phyloP scores from a whole-genome alignment of 2,797 vertebrate species.

The Caiman crocodilus region DNA sequence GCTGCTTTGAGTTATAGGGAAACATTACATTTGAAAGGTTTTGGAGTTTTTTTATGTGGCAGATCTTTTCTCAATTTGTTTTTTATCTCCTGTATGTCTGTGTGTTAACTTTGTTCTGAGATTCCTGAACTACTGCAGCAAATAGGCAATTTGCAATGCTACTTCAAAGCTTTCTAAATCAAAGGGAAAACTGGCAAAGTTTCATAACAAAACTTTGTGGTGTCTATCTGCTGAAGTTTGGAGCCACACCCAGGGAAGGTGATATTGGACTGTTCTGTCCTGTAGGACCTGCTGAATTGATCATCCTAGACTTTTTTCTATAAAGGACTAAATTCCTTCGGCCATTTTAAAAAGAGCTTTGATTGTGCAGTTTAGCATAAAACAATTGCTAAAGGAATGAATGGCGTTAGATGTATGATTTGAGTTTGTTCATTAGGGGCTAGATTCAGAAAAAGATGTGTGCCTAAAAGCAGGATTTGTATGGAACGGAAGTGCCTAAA shows the following conservation, averaged over 20 bases:
- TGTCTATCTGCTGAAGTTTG: background rate
- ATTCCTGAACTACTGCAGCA: background rate
- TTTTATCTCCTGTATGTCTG: background rate
- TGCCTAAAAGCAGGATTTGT: background rate
- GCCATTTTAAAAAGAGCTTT: background rate
- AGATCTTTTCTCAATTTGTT: too few relatives aligned
- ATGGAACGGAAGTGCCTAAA: background rate
- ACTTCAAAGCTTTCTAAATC: background rate
- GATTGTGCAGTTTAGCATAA: background rate
- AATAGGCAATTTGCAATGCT: background rate
- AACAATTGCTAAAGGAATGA: background rate
- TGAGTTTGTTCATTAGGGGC: background rate
- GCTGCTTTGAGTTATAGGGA: background rate
- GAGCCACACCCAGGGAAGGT: background rate
- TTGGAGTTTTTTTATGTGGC: background rate
- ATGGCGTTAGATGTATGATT: background rate
- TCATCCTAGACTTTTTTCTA: background rate
- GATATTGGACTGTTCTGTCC: background rate
- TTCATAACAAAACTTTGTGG: background rate
- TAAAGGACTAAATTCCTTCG: background rate
- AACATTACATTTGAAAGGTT: background rate
- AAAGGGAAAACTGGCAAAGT: rapidly evolving
- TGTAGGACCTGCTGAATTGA: background rate
- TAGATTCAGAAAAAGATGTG: background rate
- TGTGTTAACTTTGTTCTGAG: background rate